phyloP scores from a whole-genome alignment of 2,113 vertebrate genomes.

The Neomonachus schauinslandi region DNA sequence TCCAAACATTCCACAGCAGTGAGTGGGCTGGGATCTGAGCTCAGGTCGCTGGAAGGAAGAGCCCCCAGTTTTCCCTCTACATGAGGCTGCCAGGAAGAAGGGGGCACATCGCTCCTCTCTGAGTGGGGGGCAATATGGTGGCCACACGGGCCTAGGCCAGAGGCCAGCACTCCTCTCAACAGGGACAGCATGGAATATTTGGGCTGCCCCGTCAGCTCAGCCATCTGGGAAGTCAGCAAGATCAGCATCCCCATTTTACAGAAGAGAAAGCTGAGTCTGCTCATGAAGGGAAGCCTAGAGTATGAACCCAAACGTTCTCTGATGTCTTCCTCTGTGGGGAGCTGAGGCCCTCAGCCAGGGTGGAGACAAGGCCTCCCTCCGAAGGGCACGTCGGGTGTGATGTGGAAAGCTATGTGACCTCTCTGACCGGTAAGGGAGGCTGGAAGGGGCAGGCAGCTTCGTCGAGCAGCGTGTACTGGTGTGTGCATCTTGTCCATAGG shows the following conservation, averaged over 20 bases:
- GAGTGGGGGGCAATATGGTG: background rate
- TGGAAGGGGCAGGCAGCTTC: background rate
- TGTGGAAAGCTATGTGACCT: fast-evolving
- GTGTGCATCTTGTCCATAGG: background rate
- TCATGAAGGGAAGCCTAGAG: background rate
- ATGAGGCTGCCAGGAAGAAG: background rate
- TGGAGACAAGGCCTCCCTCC: background rate
- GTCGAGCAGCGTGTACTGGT: fast-evolving
- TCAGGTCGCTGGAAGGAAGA: background rate
- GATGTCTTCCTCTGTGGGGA: fast-evolving
- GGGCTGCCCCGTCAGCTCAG: no score
- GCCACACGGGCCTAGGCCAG: background rate
- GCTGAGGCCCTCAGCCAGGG: no score
- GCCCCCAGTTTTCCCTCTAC: fast-evolving
- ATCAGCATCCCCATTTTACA: background rate
- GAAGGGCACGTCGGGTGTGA: fast-evolving
- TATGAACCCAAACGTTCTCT: background rate
- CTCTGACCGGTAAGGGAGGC: fast-evolving
- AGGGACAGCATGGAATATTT: fast-evolving
- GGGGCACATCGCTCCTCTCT: fast-evolving
- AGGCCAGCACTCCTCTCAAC: no score
- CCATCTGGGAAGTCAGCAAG: background rate
- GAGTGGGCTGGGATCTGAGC: background rate
- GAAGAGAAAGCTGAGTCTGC: background rate
- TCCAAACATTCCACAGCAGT: fast-evolving